These are phyloP conservation scores for Trinorchestia longiramus DNA, from an alignment of 1,140 invertebrate species.

Conservation along the genomic window DNA sequence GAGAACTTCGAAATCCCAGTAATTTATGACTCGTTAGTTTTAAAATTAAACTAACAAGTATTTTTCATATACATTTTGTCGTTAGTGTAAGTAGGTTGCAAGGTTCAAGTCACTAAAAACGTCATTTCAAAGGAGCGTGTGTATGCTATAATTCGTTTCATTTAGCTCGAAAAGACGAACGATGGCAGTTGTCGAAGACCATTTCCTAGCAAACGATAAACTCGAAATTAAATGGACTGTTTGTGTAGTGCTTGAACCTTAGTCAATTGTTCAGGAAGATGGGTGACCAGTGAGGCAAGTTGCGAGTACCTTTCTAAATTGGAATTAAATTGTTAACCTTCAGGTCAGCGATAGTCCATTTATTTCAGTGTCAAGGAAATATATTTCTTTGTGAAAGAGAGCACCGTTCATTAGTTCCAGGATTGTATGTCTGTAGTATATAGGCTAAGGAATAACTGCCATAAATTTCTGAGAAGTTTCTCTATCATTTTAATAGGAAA, in stretches of 20 bases:
- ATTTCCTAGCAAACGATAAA: not conserved
- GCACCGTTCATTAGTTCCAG: not conserved
- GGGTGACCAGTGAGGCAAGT: not conserved
- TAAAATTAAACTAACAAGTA: too few relatives aligned
- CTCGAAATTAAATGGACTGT: not conserved
- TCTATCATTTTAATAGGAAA: too few relatives aligned
- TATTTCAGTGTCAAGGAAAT: not conserved
- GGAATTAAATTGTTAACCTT: not conserved
- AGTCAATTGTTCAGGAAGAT: not conserved
- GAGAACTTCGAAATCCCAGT: too few relatives aligned
- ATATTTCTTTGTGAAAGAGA: not conserved
- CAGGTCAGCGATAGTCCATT: not conserved
- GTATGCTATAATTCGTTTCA: too few relatives aligned
- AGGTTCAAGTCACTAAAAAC: too few relatives aligned
- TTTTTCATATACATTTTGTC: too few relatives aligned
- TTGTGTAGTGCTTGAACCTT: not conserved
- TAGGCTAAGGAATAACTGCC: too few relatives aligned
- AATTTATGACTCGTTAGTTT: too few relatives aligned
- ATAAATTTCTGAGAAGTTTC: too few relatives aligned
- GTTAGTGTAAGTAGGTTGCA: too few relatives aligned
- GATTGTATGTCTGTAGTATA: not conserved
- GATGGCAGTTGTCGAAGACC: not conserved
- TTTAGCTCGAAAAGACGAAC: not conserved
- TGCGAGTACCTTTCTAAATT: not conserved
- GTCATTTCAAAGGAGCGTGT: too few relatives aligned